phyloP scores from a whole-genome alignment of 2,797 vertebrate genomes.

The Peromyscus eremicus region DNA sequence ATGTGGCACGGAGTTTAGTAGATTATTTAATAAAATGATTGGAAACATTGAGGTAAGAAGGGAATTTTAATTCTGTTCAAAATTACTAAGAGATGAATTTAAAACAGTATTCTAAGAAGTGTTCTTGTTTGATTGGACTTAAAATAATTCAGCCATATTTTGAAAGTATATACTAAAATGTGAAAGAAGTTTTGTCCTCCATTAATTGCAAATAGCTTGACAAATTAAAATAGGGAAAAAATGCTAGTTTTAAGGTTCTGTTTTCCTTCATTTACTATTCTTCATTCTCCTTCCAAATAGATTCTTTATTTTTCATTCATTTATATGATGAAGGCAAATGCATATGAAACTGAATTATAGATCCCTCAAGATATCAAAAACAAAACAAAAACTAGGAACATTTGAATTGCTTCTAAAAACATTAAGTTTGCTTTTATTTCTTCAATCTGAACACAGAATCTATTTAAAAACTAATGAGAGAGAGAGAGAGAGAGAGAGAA shows the following conservation, averaged over 20 bases:
- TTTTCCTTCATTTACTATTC: neutral
- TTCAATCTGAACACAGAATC: neutral
- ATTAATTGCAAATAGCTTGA: neutral
- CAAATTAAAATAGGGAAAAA: neutral
- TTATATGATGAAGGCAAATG: neutral
- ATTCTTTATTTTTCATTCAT: neutral
- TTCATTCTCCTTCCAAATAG: neutral
- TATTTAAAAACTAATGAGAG: neutral
- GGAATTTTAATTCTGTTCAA: neutral
- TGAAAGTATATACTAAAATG: neutral
- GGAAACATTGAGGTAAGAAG: neutral
- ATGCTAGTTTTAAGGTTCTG: neutral
- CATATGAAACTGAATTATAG: slow-evolving; percentile 9
- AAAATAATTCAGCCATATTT: neutral
- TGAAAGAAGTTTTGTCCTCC: neutral
- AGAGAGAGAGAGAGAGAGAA: neutral
- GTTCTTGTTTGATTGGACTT: neutral
- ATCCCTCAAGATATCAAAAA: neutral
- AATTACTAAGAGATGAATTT: neutral
- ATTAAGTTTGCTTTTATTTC: neutral
- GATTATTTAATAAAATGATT: slow-evolving; percentile 44
- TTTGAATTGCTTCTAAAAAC: neutral
- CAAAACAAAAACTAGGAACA: neutral
- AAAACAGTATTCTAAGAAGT: neutral
- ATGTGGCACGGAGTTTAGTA: slow-evolving; percentile 15